Base-by-base conservation (phyloP, 2,113 vertebrate genomes). In the Aspidoscelis tigris region DNA sequence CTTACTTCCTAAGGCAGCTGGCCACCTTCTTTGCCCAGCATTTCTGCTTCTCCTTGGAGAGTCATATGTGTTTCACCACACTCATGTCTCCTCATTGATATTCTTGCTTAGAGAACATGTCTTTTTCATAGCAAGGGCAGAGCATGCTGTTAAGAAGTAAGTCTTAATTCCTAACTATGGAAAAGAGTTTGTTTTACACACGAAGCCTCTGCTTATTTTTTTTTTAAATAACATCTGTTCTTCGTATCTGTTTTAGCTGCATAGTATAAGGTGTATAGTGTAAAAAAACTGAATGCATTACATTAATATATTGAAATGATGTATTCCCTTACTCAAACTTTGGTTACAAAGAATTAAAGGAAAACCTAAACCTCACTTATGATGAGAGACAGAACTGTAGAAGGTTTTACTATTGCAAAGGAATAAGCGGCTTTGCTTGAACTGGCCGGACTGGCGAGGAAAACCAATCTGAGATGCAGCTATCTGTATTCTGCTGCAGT, bases 401-500 rank as follows among this genome's bases (percentile, higher is more conserved):
- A 11, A 47, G 41, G 76, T 55, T 83, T 55, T 76, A 68, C 41
- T 55, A 64, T 3, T 39, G 58, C 2, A 72, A 72, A 78, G 21
- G 65, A 78, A 61, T 61, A 43, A 77, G 24, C 39, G 39, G 41
- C 47, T 84, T 44, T 64, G n/a, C 33, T 50, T 66, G n/a, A 74
- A 64, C 7, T 33, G 61, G 26, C 14, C 44, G 53, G 6, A 44
- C n/a, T 74, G 69, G 53, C 21, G 26, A 50, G 41, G 43, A 84
- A 58, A 72, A n/a, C 33, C 24, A 74, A 66, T 74, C 69, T 50
- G 44, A 73, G 58, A 74, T 58, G 50, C 43, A 39, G n/a, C 21
- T 84, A 73, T 65, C 58, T 73, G 10, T 79, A 85, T 66, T 58
- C 7, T 80, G 70, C 58, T 80, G 24, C n/a, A 80, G 70, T 74